Evolutionary conservation across 2,888 invertebrate genomes (phyloP), one percentile per base, ranked within the genome.

Genomic region (Asteroscopus sphinx): DNA sequence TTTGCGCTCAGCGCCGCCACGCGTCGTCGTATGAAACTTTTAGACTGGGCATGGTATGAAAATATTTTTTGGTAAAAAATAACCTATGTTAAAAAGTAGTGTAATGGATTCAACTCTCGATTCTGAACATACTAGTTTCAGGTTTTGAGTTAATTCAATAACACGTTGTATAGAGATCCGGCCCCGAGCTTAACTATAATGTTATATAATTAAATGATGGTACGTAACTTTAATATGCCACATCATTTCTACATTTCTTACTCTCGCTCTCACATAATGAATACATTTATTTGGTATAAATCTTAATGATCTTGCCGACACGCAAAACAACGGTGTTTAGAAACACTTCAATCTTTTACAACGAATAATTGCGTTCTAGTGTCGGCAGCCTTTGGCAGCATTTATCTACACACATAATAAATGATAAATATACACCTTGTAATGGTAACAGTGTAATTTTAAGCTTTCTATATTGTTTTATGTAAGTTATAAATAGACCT

Each of bases 391-490:
- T 71, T 68, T 67, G 26, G 41, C 53, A 55, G 12, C 30, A 42
- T 71, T 68, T 66, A 66, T 54, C 52, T 40, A 60, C 67, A 56
- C 48, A 44, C 42, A 59, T 60, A 60, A 73, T 63, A 52, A 35
- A 28, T 9, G 12, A 37, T 55, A 60, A 36, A 21, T 4, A 2
- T 21, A 21, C 16, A 45, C 16, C 16, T 26, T 53, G 25, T 21
- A 30, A 54, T 57, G 56, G 56, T 15, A 60, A 55, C 56, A 69
- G 56, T 11, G 49, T 51, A 41, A 65, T 53, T 54, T 32, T 12
- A 56, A 39, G 45, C 70, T 73, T 67, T 72, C 61, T 56, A 47
- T 40, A 33, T 42, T 30, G n/a, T 21, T 44, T 63, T 41, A 73
- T 25, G 36, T 52, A 55, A 68, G 45, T 28, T 45, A 8, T 7